Percentiles rank a stretch among this genome's conserved stretches.
phyloP scores from a whole-genome alignment of 2,797 vertebrate species.

The Falco naumanni region DNA sequence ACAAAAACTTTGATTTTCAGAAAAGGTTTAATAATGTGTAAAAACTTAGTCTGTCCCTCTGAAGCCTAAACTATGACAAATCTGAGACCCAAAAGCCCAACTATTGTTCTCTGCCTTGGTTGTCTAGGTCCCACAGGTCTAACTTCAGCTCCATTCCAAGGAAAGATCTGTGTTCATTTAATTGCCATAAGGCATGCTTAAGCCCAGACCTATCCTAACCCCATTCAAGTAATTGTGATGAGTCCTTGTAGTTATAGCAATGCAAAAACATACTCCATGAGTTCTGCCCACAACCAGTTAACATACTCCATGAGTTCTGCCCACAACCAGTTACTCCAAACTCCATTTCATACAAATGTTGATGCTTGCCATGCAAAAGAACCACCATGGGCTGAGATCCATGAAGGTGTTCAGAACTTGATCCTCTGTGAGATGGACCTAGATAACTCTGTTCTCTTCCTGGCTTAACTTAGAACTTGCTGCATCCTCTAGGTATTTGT shows the following conservation, averaged over 20 bases:
- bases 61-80: background rate
- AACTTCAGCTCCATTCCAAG: background rate
- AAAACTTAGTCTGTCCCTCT: background rate
- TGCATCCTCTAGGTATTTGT: background rate
- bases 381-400: background rate
- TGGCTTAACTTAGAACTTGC: background rate
- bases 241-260: background rate
- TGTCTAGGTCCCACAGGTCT: background rate
- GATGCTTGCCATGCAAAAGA: background rate
- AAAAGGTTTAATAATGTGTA: background rate
- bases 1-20: background rate
- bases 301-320: background rate
- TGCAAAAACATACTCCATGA: background rate
- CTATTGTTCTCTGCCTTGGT: background rate
- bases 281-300: background rate
- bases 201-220: background rate
- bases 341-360: background rate
- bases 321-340: background rate
- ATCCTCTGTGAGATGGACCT: background rate
- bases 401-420: background rate
- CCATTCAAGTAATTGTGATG: accelerated
- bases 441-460: background rate
- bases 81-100: background rate
- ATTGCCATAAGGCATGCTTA: background rate
- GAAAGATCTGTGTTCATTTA: background rate